Base-by-base conservation (phyloP, 2,113 vertebrate genomes). In the Pygathrix nemaeus region DNA sequence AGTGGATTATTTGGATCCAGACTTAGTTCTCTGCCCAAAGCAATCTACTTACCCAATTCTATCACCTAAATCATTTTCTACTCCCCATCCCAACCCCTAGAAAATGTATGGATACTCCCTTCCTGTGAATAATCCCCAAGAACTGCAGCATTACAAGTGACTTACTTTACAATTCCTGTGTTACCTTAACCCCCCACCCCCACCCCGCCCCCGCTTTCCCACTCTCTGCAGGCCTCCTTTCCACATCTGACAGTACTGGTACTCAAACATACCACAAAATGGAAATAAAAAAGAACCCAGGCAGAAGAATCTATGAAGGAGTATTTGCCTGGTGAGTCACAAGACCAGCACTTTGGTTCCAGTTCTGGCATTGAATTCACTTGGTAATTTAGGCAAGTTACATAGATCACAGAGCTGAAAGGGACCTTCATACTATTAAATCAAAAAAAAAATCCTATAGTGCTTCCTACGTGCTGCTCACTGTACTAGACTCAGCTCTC, bases 371-470 rank as follows among this genome's bases (percentile, higher is more conserved):
- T 3, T 13, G 3, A 79, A 48, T 90, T 87, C 40, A 89, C 82
- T 72, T 40, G 64, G 75, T 43, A 97, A 90, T 85, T 83, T 43
- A 57, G 35, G 20, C 12, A 94, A 97, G 40, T 90, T 85, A 78
- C 52, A 73, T 84, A 95, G 30, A 90, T 25, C 59, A 90, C 10
- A 55, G 43, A 78, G 45, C 59, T 89, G 52, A 94, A 72, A 86
- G 9, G 57, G 27, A 68, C 50, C 2, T 30, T 85, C 23, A 50
- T 27, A 20, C n/a, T 81, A 78, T 40, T 83, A 76, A 87, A 88
- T 84, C 30, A 17, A 43, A 82, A 92, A 43, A 38, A 38, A 32
- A 18, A 75, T 52, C 16, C 48, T 90, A 55, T 68, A 50, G 50
- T 82, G 40, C 72, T 57, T 76, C 59, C 32, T 48, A 11, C 7